Evolutionary conservation across 2,797 vertebrate species (phyloP), one percentile per base, ranked within the genome.

Genomic region (Rhadinocentrus ornatus): DNA sequence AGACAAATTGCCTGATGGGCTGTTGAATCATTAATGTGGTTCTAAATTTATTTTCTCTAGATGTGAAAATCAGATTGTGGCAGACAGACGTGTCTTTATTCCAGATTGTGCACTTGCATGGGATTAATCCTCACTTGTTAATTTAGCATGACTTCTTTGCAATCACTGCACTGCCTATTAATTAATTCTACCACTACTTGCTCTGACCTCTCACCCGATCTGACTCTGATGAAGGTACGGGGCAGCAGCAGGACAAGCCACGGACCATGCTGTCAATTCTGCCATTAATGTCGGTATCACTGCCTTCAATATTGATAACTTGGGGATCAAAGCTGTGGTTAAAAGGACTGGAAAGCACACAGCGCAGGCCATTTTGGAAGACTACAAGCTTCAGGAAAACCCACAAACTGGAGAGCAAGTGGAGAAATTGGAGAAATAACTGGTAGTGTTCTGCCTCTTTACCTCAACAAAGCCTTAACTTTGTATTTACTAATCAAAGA

Each of bases 321-420:
- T 99, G 58, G 98, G 98, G 52, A 92, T 99, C 92, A 99, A 99
- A 92, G 96, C 97, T 20, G 92, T 97, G 71, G 97, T 96, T 84
- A 98, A 98, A 88, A 96, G 83, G 90, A 99, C 98, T 7, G 97
- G 97, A 58, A 99, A 95, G 82, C 95, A 98, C 35, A 96, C 98
- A 0, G 96, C 97, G 0, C 89, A 96, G 44, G 95, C 95, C 69
- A 94, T 99, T 65, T 90, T 99, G 82, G 95, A 97, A 66, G 97
- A 99, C 84, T 97, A 99, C 89, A 95, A 95, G 52, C 81, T 98
- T 55, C 77, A 90, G 53, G 95, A 97, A 15, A 90, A 84, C 55
- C 76, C 84, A 2, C 84, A 93, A 35, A 90, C 71, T 1, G 90
- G 86, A 32, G 90, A 88, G 20, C 79, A 90, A 75, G 73, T 91